Evolutionary conservation across 1,140 invertebrate species (phyloP).

Genomic region (Diachasma alloeum): DNA sequence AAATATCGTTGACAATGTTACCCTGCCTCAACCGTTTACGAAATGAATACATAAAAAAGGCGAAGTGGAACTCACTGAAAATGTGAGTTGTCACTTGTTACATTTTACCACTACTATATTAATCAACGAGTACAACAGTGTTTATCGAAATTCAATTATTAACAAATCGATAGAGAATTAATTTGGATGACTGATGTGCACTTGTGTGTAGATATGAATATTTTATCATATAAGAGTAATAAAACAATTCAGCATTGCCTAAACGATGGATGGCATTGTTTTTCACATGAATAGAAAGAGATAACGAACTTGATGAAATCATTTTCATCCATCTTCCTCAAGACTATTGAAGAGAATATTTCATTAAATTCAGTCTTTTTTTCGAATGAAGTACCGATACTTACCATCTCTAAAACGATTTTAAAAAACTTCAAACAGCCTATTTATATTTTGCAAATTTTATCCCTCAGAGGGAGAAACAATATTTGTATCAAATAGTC

Average conservation of each 20-base stretch:
- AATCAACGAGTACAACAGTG: not conserved
- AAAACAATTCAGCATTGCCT: slow-evolving; percentile 35
- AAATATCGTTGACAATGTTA: too few relatives aligned
- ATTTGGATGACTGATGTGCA: not conserved
- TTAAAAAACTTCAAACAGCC: slow-evolving; percentile 39
- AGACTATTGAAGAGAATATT: too few relatives aligned
- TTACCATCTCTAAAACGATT: slow-evolving; percentile 49
- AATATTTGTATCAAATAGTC: too few relatives aligned
- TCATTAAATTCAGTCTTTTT: slow-evolving; percentile 10
- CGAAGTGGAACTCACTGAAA: too few relatives aligned
- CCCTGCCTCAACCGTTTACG: too few relatives aligned
- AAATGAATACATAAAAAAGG: too few relatives aligned
- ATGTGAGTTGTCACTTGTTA: too few relatives aligned
- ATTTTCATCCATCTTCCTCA: too few relatives aligned
- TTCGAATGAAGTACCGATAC: slow-evolving; percentile 43
- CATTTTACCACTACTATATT: too few relatives aligned
- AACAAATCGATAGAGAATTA: slow-evolving; percentile 10
- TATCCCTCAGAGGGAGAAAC: not conserved
- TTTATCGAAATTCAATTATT: not conserved
- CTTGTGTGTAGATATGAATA: slow-evolving; percentile 6
- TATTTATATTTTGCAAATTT: slow-evolving; percentile 58
- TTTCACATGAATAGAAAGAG: too few relatives aligned
- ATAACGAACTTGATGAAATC: too few relatives aligned
- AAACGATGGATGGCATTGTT: slow-evolving; percentile 20
- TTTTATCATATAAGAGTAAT: not conserved